Evolutionary conservation across 2,888 invertebrate genomes (phyloP).

Genomic region (Physocephala rufipes): DNA sequence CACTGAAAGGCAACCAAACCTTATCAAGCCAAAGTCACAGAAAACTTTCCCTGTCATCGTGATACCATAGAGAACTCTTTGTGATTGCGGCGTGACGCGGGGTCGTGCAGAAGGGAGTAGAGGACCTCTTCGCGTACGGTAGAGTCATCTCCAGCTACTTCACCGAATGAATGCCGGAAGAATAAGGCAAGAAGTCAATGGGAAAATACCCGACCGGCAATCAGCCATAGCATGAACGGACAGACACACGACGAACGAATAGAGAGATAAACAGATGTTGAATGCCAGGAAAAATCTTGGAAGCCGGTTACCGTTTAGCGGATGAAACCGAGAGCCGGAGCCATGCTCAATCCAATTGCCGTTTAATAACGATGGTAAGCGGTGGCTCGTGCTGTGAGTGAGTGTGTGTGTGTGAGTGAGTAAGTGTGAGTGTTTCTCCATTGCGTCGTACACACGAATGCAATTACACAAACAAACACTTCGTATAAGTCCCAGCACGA

Average conservation of each 20-base stretch:
- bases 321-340: background rate
- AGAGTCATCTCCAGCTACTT: background rate
- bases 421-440: background rate
- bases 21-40: background rate
- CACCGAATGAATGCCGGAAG: slow-evolving; percentile 33
- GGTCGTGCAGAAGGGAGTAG: background rate
- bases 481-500: background rate
- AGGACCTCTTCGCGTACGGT: background rate
- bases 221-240: slow-evolving; percentile 20
- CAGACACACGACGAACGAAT: slow-evolving; percentile 27
- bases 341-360: background rate
- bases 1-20: background rate
- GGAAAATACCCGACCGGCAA: slow-evolving; percentile 2
- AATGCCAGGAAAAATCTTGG: background rate
- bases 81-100: background rate
- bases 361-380: background rate
- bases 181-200: slow-evolving; percentile 26
- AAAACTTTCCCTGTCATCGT: slow-evolving; percentile 22
- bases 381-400: slow-evolving; percentile 14
- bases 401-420: background rate
- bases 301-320: slow-evolving; percentile 9
- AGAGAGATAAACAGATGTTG: slow-evolving; percentile 8
- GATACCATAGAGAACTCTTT: slow-evolving; percentile 10
- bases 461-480: slow-evolving; percentile 3
- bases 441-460: background rate